Conservation (phyloP, 1,140 invertebrate genomes). For the Chymomyza costata region DNA sequence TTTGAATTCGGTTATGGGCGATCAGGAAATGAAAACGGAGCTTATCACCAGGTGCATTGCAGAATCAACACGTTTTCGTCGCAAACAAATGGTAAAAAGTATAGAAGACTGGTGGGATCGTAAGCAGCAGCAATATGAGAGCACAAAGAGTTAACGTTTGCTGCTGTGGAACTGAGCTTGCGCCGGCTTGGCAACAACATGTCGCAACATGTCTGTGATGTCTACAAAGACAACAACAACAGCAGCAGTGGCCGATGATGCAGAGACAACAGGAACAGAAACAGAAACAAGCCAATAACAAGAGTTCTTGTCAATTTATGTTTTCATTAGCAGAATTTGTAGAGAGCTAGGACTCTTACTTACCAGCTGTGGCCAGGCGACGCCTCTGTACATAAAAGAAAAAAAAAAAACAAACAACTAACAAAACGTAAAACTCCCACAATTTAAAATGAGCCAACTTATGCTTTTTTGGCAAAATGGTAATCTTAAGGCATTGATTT, state of each 20-base stretch:
- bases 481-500: too few relatives aligned
- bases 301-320: too few relatives aligned
- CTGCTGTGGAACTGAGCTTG: conserved; percentile 3
- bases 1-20: conserved; percentile 84
- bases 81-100: conserved; percentile 81
- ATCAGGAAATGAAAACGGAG: conserved; percentile 80
- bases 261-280: too few relatives aligned
- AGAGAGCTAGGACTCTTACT: too few relatives aligned
- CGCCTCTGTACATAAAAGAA: too few relatives aligned
- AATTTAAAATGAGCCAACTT: too few relatives aligned
- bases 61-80: conserved; percentile 88
- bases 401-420: too few relatives aligned
- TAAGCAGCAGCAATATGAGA: conserved; percentile 42
- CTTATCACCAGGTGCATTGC: conserved; percentile 85
- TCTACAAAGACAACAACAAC: conserved; percentile 38
- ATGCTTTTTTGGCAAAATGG: too few relatives aligned
- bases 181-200: neutral
- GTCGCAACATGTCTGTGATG: conserved; percentile 52
- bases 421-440: too few relatives aligned
- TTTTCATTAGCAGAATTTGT: too few relatives aligned
- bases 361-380: too few relatives aligned
- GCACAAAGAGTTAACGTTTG: conserved; percentile 2
- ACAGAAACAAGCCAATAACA: too few relatives aligned
- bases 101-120: conserved; percentile 75
- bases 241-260: conserved; percentile 7